Percentiles rank a stretch among this genome's conserved stretches.
These are phyloP conservation scores for Aphelocoma californica DNA, from an alignment of 2,797 vertebrate genomes.

Conservation along the genomic window DNA sequence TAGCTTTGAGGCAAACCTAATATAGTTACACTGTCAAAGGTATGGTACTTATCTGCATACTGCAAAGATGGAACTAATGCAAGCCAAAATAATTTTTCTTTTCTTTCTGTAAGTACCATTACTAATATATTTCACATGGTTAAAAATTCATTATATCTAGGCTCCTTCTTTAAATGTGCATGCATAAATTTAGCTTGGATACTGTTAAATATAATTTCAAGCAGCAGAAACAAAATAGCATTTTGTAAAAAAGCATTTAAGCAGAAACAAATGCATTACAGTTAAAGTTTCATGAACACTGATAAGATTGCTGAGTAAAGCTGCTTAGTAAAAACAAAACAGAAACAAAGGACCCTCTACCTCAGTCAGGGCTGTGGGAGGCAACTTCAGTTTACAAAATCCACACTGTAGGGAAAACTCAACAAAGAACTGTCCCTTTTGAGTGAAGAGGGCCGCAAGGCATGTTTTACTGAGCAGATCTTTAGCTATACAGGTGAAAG, in stretches of 20 bases:
- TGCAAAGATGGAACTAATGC: constrained; percentile 45
- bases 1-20: neutral
- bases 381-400: neutral
- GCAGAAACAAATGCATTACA: constrained; percentile 42
- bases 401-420: neutral
- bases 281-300: constrained; percentile 22
- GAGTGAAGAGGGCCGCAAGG: neutral
- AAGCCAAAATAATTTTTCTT: constrained; percentile 32
- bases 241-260: constrained; percentile 33
- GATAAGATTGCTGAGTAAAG: neutral
- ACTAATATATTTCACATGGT: constrained; percentile 59
- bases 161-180: neutral
- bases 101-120: constrained; percentile 45
- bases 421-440: neutral
- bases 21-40: constrained; percentile 11
- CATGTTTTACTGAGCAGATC: neutral
- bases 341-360: neutral
- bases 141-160: constrained; percentile 40
- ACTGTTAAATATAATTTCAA: constrained; percentile 28
- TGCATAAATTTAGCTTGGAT: constrained; percentile 41
- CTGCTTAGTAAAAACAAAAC: constrained; percentile 11
- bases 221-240: constrained; percentile 42
- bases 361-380: neutral
- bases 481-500: neutral
- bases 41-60: constrained; percentile 5